phyloP scores from a whole-genome alignment of 2,797 vertebrate species.

The Myiotriccus ornatus region DNA sequence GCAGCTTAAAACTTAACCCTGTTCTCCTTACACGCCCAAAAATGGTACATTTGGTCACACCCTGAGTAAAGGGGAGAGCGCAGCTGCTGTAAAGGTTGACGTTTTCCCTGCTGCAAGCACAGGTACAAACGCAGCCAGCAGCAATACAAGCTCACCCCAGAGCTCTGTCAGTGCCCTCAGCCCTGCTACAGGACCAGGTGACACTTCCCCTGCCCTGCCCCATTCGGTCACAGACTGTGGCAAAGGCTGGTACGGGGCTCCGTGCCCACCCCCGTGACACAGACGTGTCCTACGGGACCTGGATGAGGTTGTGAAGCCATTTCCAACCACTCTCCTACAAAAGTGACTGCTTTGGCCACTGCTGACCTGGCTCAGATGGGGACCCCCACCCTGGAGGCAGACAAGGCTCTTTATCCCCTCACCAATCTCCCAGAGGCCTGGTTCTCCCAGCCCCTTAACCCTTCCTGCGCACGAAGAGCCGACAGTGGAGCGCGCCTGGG shows the following conservation, averaged over 20 bases:
- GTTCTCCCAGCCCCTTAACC: conserved; percentile 31
- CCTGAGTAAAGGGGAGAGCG: neutral
- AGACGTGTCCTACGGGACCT: neutral
- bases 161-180: neutral
- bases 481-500: conserved; percentile 65
- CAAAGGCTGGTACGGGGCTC: neutral
- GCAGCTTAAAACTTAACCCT: neutral
- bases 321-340: neutral
- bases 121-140: neutral
- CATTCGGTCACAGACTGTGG: neutral
- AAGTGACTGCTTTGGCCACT: neutral
- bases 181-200: neutral
- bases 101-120: neutral
- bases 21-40: neutral
- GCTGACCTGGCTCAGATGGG: neutral
- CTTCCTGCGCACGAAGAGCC: conserved; percentile 44
- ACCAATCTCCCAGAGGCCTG: conserved; percentile 17
- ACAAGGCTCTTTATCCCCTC: conserved; percentile 34
- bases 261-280: neutral
- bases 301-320: neutral
- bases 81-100: neutral
- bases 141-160: conserved; percentile 10
- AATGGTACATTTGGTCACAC: neutral
- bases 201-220: neutral
- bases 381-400: conserved; percentile 15